Evolutionary conservation across 2,888 invertebrate genomes (phyloP), one percentile per base, ranked within the genome.

Genomic region (Drosophila cyrtoloma): DNA sequence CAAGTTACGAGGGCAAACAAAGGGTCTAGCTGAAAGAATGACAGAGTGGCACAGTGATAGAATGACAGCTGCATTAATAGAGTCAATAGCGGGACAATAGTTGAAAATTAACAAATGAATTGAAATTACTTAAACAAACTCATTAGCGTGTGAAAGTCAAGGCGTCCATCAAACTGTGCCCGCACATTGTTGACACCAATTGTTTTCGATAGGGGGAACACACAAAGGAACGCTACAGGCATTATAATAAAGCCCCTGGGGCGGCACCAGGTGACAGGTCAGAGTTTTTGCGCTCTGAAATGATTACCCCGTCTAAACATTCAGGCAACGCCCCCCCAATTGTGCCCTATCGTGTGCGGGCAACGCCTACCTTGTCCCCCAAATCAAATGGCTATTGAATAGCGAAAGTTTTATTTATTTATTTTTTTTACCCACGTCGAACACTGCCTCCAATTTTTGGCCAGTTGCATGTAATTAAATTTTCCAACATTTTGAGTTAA

Each of bases 41-140:
- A 71, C 64, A 68, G 55, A 62, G 51, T 51, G 73, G 56, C 68
- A 60, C 62, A 58, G 5, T 59, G 68, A 50, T 56, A 60, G 57
- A 50, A 47, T 75, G 84, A 86, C 55, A 67, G 69, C 22, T 62
- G 64, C 86, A 89, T 89, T 86, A 86, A 80, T 76, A 87, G 79
- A 75, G 90, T 86, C 86, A 90, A 86, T 88, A 90, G 73, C 78
- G 63, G 68, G 88, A 85, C 90, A 85, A 85, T 89, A 87, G 85
- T 85, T 85, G 77, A 90, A 90, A 87, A 90, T 87, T 82, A 87
- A 90, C 87, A 87, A 87, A 87, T 90, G 89, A 87, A 87, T 87
- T 77, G 87, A 90, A 87, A 88, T 88, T 84, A 89, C 89, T 88
- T 89, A 87, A 88, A 80, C 88, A 88, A 88, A 88, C 91, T 88